Evolutionary conservation across 2,797 vertebrate genomes (phyloP).

Genomic region (Cirrhinus mrigala): DNA sequence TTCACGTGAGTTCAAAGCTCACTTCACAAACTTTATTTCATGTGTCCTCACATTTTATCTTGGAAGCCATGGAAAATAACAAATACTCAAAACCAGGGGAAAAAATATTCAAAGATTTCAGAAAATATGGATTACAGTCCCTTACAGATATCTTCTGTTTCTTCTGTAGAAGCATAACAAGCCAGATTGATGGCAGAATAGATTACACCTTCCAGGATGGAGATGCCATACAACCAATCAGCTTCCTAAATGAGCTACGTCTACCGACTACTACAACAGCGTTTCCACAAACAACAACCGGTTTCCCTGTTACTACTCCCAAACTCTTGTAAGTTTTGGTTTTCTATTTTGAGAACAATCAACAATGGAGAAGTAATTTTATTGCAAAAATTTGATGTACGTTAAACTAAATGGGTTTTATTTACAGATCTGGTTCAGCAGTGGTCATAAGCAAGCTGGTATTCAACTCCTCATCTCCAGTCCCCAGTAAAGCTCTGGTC

Average conservation of each 20-base stretch:
- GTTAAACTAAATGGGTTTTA: fast-evolving
- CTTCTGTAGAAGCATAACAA: background rate
- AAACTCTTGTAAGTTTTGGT: background rate
- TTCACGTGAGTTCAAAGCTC: too few relatives aligned
- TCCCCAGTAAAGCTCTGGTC: conserved; percentile 33
- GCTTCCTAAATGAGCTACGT: background rate
- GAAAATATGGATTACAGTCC: too few relatives aligned
- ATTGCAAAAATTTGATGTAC: too few relatives aligned
- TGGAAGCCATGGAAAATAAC: too few relatives aligned
- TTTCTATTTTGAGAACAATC: background rate
- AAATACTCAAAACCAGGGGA: fast-evolving
- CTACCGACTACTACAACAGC: background rate
- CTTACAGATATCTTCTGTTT: background rate
- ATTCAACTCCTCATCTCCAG: conserved; percentile 37
- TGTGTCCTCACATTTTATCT: too few relatives aligned
- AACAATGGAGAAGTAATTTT: background rate
- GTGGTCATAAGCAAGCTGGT: conserved; percentile 20
- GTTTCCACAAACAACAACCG: background rate
- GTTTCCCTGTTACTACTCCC: background rate
- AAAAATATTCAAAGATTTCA: too few relatives aligned
- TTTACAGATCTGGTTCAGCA: conserved; percentile 14
- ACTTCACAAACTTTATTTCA: too few relatives aligned
- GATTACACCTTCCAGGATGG: background rate
- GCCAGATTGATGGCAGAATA: background rate
- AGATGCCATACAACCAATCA: background rate